Base-by-base conservation (phyloP, 2,113 vertebrate genomes). In the Ictidomys tridecemlineatus region DNA sequence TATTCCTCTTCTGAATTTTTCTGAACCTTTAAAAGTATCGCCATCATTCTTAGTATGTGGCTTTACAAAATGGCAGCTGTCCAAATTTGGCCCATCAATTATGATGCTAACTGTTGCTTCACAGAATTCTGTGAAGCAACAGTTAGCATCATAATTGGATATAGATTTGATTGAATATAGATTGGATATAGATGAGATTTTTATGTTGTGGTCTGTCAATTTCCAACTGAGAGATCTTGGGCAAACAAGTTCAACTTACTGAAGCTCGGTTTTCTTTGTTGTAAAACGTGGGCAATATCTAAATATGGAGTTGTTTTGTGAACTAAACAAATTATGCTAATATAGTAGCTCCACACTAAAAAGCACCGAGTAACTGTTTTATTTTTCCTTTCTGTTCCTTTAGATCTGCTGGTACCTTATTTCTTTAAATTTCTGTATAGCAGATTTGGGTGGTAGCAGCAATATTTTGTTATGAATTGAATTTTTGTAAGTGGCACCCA, bases 401-500 rank as follows among this genome's bases (percentile, higher is more conserved):
- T 88, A n/a, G 48, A 65, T n/a, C 3, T 32, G 51, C 91, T 95
- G 42, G 16, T 28, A 73, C 12, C 14, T 88, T 93, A 48, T 92
- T 89, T 77, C 17, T 83, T 94, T 90, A 32, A 45, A 45, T 95
- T 88, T 89, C 17, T 96, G 1, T 74, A 5, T 48, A 79, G 4
- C 6, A 72, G 4, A 20, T 93, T 97, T 48, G 61, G 84, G 37
- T 8, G 51, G 34, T 82, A 30, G 30, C 70, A 30, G 10, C 92
- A 92, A 85, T 16, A 86, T 76, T 92, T 83, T 73, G 28, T 91
- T 95, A 80, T 89, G 42, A 93, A 92, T 51, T 82, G 28, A 72
- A 77, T 72, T 93, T 96, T 85, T 89, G 22, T n/a, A 93, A 69
- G 84, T 53, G n/a, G 8, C 8, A 39, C 89, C 7, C 8, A 69